Base-by-base conservation (phyloP, 2,888 invertebrate species). In the Chouioia cunea region DNA sequence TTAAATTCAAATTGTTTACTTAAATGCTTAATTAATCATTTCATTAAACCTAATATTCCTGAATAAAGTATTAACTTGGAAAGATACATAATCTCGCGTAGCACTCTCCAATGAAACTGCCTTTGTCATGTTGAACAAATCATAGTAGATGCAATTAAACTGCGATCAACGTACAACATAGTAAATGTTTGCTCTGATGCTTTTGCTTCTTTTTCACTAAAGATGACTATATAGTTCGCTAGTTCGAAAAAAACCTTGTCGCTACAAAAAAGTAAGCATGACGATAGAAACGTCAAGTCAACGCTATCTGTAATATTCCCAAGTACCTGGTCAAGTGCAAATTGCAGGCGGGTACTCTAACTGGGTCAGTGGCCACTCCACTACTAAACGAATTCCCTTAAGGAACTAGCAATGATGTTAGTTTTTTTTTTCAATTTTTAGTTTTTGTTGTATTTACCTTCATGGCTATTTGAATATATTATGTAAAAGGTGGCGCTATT, bases 281-380 rank as follows among this genome's bases (percentile, higher is more conserved):
- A 12, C 36, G 36, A 36, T 36, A 10, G 36, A 12, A 12, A 36
- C 14, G 27, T 43, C 43, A 6, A 56, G 23, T 16, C n/a, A 43
- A 2, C 12, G 23, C 18, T 43, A 36, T 36, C 43, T n/a, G 27
- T 54, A 60, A 54, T 53, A 53, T 66, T 46, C 53, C 43, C 44
- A 53, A 50, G 48, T n/a, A 50, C 16, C 4, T 43, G n/a, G 62
- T 77, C 77, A 72, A 77, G 79, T 77, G 79, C 74, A 78, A 79
- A 79, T 78, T 79, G 76, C 74, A 70, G n/a, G 73, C 65, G 68
- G 77, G 73, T 73, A 50, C 1, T 72, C 64, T 67, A 79, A 77
- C 53, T 77, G 59, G 79, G 77, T 79, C 76, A 77, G 69, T 22
- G 44, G 36, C 70, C 71, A 75, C 72, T 75, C 56, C 50, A 69